Evolutionary conservation across 2,888 invertebrate species (phyloP).

Genomic region (Branchellion lobata): DNA sequence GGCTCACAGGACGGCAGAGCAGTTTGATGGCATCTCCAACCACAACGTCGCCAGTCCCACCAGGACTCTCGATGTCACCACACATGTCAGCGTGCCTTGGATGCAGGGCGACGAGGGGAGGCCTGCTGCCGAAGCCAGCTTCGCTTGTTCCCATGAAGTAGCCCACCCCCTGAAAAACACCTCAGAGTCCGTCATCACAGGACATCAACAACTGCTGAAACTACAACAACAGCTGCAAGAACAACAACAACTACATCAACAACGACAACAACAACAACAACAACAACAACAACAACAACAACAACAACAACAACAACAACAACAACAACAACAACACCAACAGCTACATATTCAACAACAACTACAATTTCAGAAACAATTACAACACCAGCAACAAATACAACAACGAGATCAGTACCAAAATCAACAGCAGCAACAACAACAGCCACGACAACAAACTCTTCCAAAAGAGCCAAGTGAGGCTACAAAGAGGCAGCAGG

Average conservation of each 20-base stretch:
- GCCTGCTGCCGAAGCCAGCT: no score
- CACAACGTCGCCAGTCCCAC: no score
- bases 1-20: no score
- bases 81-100: no score
- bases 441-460: background rate
- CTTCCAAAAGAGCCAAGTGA: background rate
- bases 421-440: background rate
- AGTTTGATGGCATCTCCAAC: no score
- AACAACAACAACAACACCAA: constrained; percentile 6
- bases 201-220: no score
- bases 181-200: no score
- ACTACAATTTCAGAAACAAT: background rate
- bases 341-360: background rate
- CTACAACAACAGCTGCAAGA: background rate
- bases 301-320: constrained; percentile 8
- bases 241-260: background rate
- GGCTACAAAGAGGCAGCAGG: background rate
- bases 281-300: constrained; percentile 21
- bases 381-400: background rate
- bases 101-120: no score
- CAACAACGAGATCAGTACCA: background rate
- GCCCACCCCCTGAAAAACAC: no score
- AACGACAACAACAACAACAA: constrained; percentile 12
- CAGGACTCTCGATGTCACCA: no score
- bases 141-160: no score